Evolutionary conservation across 1,140 invertebrate genomes (phyloP).

Genomic region (Heliconius melpomene): DNA sequence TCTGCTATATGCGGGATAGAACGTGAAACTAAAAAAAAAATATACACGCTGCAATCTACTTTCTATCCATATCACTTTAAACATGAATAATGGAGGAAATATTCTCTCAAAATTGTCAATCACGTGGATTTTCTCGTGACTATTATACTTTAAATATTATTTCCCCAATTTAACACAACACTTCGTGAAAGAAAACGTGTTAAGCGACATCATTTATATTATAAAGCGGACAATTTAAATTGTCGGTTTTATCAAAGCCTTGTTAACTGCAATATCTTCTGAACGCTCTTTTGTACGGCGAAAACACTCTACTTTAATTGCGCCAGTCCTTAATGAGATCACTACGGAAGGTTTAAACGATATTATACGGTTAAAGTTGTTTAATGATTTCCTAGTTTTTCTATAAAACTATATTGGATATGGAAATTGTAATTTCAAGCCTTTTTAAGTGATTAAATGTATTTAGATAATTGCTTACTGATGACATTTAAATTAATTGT

Average conservation of each 20-base stretch:
- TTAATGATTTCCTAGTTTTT: constrained; percentile 1
- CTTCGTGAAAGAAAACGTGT: neutral
- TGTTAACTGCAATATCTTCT: constrained; percentile 21
- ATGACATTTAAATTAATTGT: neutral
- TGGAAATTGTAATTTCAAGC: neutral
- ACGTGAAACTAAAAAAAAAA: neutral
- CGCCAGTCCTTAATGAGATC: constrained; percentile 23
- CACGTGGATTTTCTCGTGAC: neutral
- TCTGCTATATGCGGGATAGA: no score
- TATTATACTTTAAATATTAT: neutral
- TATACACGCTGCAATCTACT: neutral
- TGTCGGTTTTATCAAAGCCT: constrained; percentile 14
- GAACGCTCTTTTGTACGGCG: constrained; percentile 22
- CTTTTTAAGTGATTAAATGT: neutral
- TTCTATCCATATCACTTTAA: neutral
- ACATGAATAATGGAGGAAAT: neutral
- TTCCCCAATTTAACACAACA: neutral
- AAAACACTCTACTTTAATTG: constrained; percentile 29
- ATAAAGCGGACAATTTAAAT: constrained; percentile 10
- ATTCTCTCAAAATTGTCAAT: no score
- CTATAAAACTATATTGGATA: neutral
- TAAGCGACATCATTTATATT: constrained; percentile 11
- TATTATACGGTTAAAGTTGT: constrained; percentile 14
- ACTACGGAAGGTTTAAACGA: constrained; percentile 23
- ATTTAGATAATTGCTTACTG: neutral